Evolutionary conservation across 2,888 invertebrate species (phyloP), one percentile per base, ranked within the genome.

Genomic region (Clepsis dumicolana): DNA sequence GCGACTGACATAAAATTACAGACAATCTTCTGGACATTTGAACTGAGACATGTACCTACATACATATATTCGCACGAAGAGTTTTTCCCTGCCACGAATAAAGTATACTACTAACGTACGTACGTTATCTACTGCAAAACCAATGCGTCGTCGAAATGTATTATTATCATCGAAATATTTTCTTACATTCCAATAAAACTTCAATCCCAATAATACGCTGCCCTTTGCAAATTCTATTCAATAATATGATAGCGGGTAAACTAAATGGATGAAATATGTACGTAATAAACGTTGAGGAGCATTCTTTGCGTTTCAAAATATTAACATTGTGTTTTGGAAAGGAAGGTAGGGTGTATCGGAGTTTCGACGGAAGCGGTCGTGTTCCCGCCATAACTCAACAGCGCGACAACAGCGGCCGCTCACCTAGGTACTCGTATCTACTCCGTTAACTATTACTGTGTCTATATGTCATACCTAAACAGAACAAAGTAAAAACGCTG

Each of bases 381-480:
- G 85, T 84, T 82, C 79, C 84, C 81, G 81, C 84, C 77, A 87
- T 87, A 87, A 88, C 81, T 88, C 84, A 86, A 77, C 75, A 80
- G 77, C 78, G 77, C 76, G 74, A 83, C 82, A 83, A 81, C 84
- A 81, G 80, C 79, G 79, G 77, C 12, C 72, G 71, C 71, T 72
- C 68, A 75, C 74, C 77, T 78, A n/a, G n/a, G n/a, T 29, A 29
- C 29, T 29, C 29, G 29, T 7, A 77, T 80, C 68, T 68, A 41
- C 68, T n/a, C 41, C 67, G 32, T 64, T 65, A 73, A 65, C 71
- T 71, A 35, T 54, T 61, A 70, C 18, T 57, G 35, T 54, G 65
- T 59, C 64, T 62, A 67, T 35, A 64, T 21, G 32, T 32, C 48
- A 66, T 62, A 56, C 32, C 10, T 48, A 48, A 48, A 38, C 56